phyloP scores from a whole-genome alignment of 53 echinoderm and acorn worm species.

The Crossaster papposus region DNA sequence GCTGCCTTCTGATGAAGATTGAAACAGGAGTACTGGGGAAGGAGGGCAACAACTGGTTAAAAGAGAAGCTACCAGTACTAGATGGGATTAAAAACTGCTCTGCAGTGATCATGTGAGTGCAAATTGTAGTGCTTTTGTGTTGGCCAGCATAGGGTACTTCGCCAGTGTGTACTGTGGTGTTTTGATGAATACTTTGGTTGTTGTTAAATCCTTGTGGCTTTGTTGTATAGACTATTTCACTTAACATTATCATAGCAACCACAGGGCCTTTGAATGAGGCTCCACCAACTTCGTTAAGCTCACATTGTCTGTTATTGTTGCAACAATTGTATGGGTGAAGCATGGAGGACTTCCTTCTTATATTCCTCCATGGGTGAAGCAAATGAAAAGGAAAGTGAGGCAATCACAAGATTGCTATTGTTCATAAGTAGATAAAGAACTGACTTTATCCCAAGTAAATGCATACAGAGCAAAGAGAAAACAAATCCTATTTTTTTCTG shows the following conservation, averaged over 20 bases:
- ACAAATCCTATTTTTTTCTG: too few relatives aligned
- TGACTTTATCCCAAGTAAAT: too few relatives aligned
- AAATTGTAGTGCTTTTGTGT: slow-evolving; percentile 9
- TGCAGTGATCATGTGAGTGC: not conserved
- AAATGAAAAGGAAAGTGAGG: too few relatives aligned
- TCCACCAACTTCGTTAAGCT: not conserved
- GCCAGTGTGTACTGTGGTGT: not conserved
- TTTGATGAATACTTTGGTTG: not conserved
- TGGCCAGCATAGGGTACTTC: not conserved
- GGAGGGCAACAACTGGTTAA: not conserved
- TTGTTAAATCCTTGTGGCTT: not conserved
- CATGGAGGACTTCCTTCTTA: too few relatives aligned
- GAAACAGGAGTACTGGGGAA: not conserved
- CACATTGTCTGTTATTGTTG: not conserved
- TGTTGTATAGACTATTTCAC: not conserved
- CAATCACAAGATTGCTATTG: too few relatives aligned
- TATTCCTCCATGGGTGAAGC: too few relatives aligned
- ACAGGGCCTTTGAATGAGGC: not conserved
- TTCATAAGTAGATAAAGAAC: too few relatives aligned
- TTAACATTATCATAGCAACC: not conserved
- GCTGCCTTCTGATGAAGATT: not conserved
- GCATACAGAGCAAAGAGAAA: too few relatives aligned
- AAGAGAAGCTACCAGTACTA: too few relatives aligned
- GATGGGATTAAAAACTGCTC: slow-evolving; percentile 3
- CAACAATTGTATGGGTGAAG: not conserved